Percentiles rank a stretch among this genome's conserved stretches.
These are phyloP conservation scores for Chiloscyllium plagiosum DNA, from an alignment of 2,113 vertebrate species.

Conservation along the genomic window DNA sequence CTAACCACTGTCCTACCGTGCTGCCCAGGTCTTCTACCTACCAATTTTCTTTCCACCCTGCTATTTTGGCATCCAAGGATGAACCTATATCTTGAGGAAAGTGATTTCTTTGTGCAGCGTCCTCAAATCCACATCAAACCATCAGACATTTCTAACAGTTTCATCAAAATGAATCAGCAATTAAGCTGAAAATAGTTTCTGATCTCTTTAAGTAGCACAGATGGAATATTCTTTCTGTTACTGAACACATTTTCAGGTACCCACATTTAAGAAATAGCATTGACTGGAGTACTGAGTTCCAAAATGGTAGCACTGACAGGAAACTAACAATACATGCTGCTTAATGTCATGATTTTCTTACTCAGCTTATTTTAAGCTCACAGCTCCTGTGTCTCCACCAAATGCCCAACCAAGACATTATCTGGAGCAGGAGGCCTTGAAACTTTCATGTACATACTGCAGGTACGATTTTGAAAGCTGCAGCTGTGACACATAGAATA, in stretches of 20 bases:
- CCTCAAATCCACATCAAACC: not conserved
- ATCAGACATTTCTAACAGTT: not conserved
- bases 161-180: not conserved
- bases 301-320: not conserved
- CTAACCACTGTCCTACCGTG: too few species aligned
- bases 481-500: too few species aligned
- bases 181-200: not conserved
- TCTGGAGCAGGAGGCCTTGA: not conserved
- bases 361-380: not conserved
- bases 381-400: not conserved
- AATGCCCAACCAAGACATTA: not conserved
- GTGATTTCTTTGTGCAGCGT: not conserved
- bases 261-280: not conserved
- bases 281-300: not conserved
- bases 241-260: not conserved
- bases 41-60: not conserved
- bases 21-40: too few species aligned
- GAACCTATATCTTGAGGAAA: not conserved
- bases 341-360: not conserved
- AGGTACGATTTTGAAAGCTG: too few species aligned
- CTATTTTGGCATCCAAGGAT: not conserved
- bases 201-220: not conserved
- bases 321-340: not conserved
- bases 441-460: not conserved
- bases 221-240: not conserved